Evolutionary conservation across 1,140 invertebrate genomes (phyloP), one percentile per base, ranked within the genome.

Genomic region (Leptinotarsa defecta): DNA sequence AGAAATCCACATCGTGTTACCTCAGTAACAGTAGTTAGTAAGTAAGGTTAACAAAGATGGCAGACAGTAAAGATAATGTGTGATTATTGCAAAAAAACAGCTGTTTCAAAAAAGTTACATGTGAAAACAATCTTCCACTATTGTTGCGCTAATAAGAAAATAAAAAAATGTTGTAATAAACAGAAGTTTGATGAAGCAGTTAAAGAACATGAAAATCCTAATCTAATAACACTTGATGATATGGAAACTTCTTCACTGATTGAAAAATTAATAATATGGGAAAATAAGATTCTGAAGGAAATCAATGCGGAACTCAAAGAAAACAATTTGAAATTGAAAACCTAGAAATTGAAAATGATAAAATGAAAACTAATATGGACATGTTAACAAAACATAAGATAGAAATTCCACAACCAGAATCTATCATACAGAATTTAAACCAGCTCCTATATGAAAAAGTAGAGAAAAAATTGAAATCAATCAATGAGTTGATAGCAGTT

Each of bases 211-310:
- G 63, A 19, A 57, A 57, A 57, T 57, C 1, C 13, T 57, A 13
- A 57, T 15, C 52, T 17, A 57, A 15, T 1, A 57, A 57, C 52
- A 57, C 52, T 57, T 57, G 52, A 57, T 57, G 11, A 57, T 57
- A 57, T 65, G 63, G 63, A 65, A 65, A 65, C 63, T 65, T 65
- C 20, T 20, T 65, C 63, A n/a, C 20, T 20, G 19, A 65, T 20
- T 2, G 63, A 65, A 20, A 65, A 20, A 1, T 15, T 13, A 65
- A 65, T 65, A 24, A 65, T 65, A 4, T 65, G 63, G 63, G 20
- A 65, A 65, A 65, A 65, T 65, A 65, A 65, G 63, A 65, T 65
- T 24, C 63, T 65, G 63, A 65, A 65, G 0, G 20, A 65, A 24
- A 11, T 65, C 0, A 65, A 65, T 8, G 0, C 63, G 20, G 20